A percentile compares a stretch with the other conserved stretches of the same genome.
These are phyloP conservation scores for Candoia aspera DNA, from an alignment of 2,113 vertebrate genomes.

Conservation along the genomic window DNA sequence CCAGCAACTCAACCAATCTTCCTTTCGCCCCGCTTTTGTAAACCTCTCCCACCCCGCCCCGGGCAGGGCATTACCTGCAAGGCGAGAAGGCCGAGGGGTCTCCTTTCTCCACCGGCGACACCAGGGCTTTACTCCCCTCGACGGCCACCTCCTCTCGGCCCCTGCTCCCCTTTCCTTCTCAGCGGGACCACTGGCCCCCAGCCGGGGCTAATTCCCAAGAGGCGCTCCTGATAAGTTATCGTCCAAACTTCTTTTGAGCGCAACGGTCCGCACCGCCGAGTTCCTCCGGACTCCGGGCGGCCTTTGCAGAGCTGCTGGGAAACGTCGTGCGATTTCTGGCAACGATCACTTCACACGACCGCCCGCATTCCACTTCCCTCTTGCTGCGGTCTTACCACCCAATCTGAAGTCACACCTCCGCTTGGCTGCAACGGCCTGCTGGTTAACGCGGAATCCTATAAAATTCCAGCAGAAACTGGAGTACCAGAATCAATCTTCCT, in stretches of 20 bases:
- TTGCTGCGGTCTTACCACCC: slow-evolving; percentile 70
- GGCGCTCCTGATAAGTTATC: slow-evolving; percentile 82
- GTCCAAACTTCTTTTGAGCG: slow-evolving; percentile 47
- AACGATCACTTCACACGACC: slow-evolving; percentile 97
- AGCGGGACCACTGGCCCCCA: slow-evolving; percentile 65
- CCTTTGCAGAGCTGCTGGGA: slow-evolving; percentile 71
- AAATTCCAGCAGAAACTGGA: slow-evolving; percentile 59
- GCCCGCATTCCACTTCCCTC: slow-evolving; percentile 88
- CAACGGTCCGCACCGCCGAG: slow-evolving; percentile 54
- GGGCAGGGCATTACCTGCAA: slow-evolving; percentile 48
- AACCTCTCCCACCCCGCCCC: neutral
- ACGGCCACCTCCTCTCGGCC: neutral
- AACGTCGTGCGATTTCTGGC: slow-evolving; percentile 91
- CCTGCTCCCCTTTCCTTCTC: neutral
- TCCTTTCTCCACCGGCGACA: slow-evolving; percentile 6
- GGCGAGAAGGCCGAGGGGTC: neutral
- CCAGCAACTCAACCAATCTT: neutral
- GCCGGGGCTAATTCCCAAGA: slow-evolving; percentile 71
- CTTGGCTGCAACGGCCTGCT: slow-evolving; percentile 5
- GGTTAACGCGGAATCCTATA: slow-evolving; percentile 58
- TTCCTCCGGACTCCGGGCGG: slow-evolving; percentile 66
- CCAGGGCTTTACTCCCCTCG: slow-evolving; percentile 7
- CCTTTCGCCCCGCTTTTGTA: neutral
- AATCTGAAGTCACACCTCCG: slow-evolving; percentile 78
- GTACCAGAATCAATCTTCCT: slow-evolving; percentile 40